Evolutionary conservation across 2,113 vertebrate species (phyloP).

Genomic region (Strix aluco): DNA sequence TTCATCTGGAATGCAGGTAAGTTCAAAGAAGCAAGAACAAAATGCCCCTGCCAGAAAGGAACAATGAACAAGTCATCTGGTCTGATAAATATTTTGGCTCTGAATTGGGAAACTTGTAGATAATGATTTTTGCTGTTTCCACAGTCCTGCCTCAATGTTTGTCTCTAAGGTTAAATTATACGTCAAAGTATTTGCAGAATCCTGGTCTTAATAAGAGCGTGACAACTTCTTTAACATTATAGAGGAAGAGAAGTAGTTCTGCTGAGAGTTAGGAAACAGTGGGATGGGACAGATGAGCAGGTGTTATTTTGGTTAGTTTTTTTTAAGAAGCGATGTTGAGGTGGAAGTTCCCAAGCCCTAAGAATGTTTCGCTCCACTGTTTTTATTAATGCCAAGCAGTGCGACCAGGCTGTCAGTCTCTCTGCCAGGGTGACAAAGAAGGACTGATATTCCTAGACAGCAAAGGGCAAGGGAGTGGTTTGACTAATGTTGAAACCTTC

Average conservation of each 20-base stretch:
- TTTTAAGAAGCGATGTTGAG: not conserved
- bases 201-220: not conserved
- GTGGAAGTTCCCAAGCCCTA: not conserved
- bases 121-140: not conserved
- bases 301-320: not conserved
- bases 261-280: not conserved
- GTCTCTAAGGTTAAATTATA: not conserved
- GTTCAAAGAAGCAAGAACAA: not conserved
- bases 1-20: not conserved
- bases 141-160: not conserved
- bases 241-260: not conserved
- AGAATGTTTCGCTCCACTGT: not conserved
- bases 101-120: not conserved
- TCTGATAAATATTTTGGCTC: conserved; percentile 7
- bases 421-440: not conserved
- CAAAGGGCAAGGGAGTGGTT: conserved; percentile 16
- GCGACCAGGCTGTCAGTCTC: not conserved
- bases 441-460: conserved; percentile 22
- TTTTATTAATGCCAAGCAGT: not conserved
- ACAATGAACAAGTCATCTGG: not conserved
- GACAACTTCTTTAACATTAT: not conserved
- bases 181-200: not conserved
- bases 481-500: not conserved
- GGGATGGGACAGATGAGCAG: not conserved
- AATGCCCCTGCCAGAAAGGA: not conserved